Evolutionary conservation across 2,113 vertebrate genomes (phyloP).

Genomic region (Thymallus thymallus): DNA sequence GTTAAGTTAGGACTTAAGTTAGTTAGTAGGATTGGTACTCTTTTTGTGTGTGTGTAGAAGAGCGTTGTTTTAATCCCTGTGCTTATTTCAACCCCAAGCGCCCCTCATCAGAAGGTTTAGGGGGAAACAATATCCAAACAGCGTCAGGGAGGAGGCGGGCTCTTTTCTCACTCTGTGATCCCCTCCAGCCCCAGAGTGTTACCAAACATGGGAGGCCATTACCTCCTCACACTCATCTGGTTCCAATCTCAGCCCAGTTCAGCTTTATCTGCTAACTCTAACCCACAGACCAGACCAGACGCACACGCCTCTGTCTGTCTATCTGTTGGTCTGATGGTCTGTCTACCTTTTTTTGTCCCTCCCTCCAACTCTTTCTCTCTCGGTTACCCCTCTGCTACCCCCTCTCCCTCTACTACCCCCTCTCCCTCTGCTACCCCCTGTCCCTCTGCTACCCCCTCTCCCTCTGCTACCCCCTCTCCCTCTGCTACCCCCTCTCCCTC

Average conservation of each 20-base stretch:
- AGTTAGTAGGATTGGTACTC: too few species aligned
- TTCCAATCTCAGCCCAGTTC: conserved; percentile 46
- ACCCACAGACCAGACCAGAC: background rate
- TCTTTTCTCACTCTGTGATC: too few species aligned
- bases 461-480: too few species aligned
- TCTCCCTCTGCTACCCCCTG: too few species aligned
- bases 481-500: too few species aligned
- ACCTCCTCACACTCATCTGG: conserved; percentile 45
- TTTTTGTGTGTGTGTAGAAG: conserved; percentile 6
- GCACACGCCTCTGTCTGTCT: conserved; percentile 18
- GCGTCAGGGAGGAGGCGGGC: background rate
- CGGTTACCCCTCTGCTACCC: background rate
- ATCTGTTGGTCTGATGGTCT: conserved; percentile 7
- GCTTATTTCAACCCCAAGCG: background rate
- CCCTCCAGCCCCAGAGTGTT: conserved; percentile 23
- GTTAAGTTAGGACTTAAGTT: too few species aligned
- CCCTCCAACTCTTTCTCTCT: background rate
- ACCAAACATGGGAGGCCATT: conserved; percentile 47
- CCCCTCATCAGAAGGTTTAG: conserved; percentile 3
- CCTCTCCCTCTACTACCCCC: too few species aligned
- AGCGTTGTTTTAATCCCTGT: conserved; percentile 2
- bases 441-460: too few species aligned
- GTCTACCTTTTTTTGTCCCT: background rate
- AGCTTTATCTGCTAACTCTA: conserved; percentile 43
- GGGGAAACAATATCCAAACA: conserved; percentile 17